Percentiles rank a stretch among this genome's conserved stretches.
These are phyloP conservation scores for Sphaeramia orbicularis DNA, from an alignment of 2,797 vertebrate species.

Conservation along the genomic window DNA sequence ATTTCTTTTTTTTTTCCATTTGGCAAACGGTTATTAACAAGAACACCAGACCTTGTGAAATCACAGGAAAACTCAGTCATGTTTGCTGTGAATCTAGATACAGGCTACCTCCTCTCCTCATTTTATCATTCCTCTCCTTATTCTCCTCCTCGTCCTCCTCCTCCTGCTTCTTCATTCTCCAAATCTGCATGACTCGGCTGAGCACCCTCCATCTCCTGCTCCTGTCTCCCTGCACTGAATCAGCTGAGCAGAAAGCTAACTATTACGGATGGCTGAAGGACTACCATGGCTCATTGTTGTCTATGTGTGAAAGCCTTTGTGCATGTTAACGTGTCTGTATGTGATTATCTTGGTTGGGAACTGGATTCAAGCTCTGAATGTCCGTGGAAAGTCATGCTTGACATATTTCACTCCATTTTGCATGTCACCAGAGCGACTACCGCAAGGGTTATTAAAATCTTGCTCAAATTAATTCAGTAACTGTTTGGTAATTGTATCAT, in stretches of 20 bases:
- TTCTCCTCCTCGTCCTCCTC: slow-evolving; percentile 14
- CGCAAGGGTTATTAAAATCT: slow-evolving; percentile 17
- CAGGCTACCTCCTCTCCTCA: slow-evolving; percentile 21
- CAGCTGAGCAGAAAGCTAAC: slow-evolving; percentile 74
- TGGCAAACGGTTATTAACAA: slow-evolving; percentile 13
- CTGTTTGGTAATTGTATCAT: slow-evolving; percentile 9
- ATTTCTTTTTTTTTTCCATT: slow-evolving; percentile 2
- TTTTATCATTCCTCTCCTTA: background rate
- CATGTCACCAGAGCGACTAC: slow-evolving; percentile 1
- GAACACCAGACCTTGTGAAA: slow-evolving; percentile 27
- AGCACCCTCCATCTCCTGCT: slow-evolving; percentile 55
- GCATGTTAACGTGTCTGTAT: slow-evolving; percentile 23
- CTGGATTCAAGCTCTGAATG: slow-evolving; percentile 20
- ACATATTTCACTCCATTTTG: slow-evolving; percentile 28
- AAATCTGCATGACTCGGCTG: slow-evolving; percentile 42
- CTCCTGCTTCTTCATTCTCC: slow-evolving; percentile 28
- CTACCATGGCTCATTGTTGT: slow-evolving; percentile 24
- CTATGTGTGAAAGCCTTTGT: slow-evolving; percentile 1
- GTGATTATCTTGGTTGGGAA: slow-evolving; percentile 20
- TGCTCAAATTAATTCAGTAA: slow-evolving; percentile 32
- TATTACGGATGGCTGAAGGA: slow-evolving; percentile 64
- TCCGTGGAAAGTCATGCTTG: slow-evolving; percentile 15
- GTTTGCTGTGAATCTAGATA: slow-evolving; percentile 53
- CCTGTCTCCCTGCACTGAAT: slow-evolving; percentile 54
- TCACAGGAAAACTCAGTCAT: slow-evolving; percentile 46